Conservation (phyloP, 2,113 vertebrate genomes). For the Bos indicus region DNA sequence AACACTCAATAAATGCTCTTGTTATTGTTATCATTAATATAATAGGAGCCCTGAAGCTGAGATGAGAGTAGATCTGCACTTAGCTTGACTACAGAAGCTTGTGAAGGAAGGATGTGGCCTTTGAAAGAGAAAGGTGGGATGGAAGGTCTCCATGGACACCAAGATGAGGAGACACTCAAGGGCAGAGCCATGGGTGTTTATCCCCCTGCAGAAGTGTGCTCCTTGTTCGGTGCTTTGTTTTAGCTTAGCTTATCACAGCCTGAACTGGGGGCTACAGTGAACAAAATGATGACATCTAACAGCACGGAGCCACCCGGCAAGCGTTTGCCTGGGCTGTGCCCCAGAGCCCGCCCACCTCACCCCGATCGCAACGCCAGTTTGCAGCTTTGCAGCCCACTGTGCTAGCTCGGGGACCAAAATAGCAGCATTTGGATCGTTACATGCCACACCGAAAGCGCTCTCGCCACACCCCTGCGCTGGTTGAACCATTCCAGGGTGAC, state of each 20-base stretch:
- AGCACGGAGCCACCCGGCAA: fast-evolving
- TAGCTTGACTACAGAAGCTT: not conserved
- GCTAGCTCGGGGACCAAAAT: fast-evolving
- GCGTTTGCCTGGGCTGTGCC: fast-evolving
- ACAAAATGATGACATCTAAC: not conserved
- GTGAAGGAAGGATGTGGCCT: not conserved
- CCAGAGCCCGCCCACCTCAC: fast-evolving
- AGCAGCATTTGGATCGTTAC: fast-evolving
- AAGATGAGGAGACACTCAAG: fast-evolving
- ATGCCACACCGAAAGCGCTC: fast-evolving
- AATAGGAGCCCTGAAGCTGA: not conserved
- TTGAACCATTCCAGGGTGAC: not conserved
- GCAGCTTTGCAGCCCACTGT: fast-evolving
- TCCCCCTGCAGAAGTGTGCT: fast-evolving
- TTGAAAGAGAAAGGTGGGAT: not conserved
- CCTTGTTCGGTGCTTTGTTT: not conserved
- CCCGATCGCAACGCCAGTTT: fast-evolving
- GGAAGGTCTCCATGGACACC: fast-evolving
- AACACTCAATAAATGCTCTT: not conserved
- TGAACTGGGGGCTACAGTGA: too few relatives aligned
- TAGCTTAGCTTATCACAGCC: not conserved
- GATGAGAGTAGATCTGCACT: not conserved
- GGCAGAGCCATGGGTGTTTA: fast-evolving
- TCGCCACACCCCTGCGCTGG: not conserved
- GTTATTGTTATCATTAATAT: not conserved